Conservation (phyloP, 1,140 invertebrate genomes). For the Sminthurides bifidus region DNA sequence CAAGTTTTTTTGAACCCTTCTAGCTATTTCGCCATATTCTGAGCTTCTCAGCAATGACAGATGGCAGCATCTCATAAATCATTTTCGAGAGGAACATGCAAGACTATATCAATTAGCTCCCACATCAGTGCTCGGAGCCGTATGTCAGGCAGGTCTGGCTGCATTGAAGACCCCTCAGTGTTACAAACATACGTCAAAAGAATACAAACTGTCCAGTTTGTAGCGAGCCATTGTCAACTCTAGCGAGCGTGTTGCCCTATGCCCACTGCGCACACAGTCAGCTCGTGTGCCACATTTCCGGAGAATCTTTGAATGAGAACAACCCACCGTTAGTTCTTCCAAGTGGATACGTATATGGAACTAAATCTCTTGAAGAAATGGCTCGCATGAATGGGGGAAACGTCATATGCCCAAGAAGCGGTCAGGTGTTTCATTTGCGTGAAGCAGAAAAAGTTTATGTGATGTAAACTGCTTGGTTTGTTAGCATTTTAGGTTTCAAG, state of each 20-base stretch:
- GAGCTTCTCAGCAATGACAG: slow-evolving; percentile 52
- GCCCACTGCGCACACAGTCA: slow-evolving; percentile 92
- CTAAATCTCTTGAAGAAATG: slow-evolving; percentile 71
- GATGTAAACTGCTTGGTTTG: slow-evolving; percentile 52
- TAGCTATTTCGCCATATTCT: slow-evolving; percentile 49
- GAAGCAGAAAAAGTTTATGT: slow-evolving; percentile 91
- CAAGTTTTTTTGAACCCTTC: slow-evolving; percentile 2
- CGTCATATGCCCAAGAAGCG: slow-evolving; percentile 82
- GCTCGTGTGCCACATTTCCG: slow-evolving; percentile 81
- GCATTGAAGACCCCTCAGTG: slow-evolving; percentile 80
- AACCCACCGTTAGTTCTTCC: slow-evolving; percentile 97
- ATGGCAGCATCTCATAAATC: slow-evolving; percentile 74
- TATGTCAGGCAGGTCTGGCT: slow-evolving; percentile 81
- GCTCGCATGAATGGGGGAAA: slow-evolving; percentile 74
- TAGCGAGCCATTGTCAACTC: slow-evolving; percentile 68
- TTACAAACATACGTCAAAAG: slow-evolving; percentile 37
- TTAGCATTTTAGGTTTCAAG: too few relatives aligned
- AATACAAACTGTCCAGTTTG: slow-evolving; percentile 91
- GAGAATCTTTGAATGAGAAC: slow-evolving; percentile 88
- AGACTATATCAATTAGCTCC: slow-evolving; percentile 82
- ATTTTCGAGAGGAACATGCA: slow-evolving; percentile 89
- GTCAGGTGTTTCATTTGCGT: slow-evolving; percentile 73
- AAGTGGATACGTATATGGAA: slow-evolving; percentile 96
- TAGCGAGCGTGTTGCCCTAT: slow-evolving; percentile 77
- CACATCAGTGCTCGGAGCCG: slow-evolving; percentile 81